Percentiles rank a stretch among this genome's conserved stretches.
These are phyloP conservation scores for Ploceus nigricollis DNA, from an alignment of 2,113 vertebrate species.

Conservation along the genomic window DNA sequence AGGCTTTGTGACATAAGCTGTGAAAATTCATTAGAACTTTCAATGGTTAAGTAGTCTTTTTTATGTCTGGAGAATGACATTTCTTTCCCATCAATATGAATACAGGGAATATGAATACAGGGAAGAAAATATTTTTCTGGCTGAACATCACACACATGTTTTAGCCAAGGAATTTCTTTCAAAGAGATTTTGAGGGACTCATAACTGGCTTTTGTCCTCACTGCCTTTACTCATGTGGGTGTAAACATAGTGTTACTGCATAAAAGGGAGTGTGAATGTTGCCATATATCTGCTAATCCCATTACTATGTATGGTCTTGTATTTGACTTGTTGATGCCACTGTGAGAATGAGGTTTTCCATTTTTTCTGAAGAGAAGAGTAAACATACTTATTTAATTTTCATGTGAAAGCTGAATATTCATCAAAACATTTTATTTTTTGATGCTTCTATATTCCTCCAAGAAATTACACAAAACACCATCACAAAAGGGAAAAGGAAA, in stretches of 20 bases:
- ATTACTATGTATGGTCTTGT: neutral
- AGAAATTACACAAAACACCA: neutral
- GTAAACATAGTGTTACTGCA: neutral
- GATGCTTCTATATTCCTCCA: neutral
- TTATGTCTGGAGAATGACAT: neutral
- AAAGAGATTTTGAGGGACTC: neutral
- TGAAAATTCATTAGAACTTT: slow-evolving; percentile 26
- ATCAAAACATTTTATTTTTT: neutral
- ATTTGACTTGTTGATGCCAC: neutral
- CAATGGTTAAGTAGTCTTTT: neutral
- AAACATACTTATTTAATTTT: neutral
- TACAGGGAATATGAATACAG: neutral
- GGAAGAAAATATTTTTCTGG: neutral
- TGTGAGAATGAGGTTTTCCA: neutral
- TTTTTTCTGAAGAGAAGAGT: neutral
- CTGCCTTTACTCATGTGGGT: neutral
- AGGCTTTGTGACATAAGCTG: neutral
- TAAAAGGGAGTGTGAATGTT: neutral
- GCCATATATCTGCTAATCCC: neutral
- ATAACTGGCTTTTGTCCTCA: neutral
- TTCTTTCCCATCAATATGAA: neutral
- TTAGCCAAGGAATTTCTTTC: neutral
- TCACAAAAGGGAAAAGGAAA: neutral
- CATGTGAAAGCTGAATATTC: neutral
- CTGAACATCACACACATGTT: neutral